phyloP scores from a whole-genome alignment of 2,888 invertebrate genomes.

The Microplitis deprimator region DNA sequence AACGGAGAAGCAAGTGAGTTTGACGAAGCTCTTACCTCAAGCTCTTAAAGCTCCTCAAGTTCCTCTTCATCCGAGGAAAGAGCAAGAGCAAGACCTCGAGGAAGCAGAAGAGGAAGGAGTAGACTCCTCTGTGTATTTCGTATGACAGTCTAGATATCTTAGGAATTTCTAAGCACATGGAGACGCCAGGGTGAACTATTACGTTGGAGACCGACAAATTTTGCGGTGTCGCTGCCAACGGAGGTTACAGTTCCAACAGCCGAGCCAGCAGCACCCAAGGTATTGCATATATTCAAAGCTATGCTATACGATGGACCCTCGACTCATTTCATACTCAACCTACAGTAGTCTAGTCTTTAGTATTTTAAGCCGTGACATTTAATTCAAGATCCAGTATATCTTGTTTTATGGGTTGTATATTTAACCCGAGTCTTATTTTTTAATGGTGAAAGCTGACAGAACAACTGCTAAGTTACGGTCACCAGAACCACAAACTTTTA shows the following conservation, averaged over 20 bases:
- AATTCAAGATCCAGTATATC: not conserved
- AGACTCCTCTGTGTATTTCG: slow-evolving; percentile 2
- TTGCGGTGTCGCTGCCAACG: slow-evolving; percentile 36
- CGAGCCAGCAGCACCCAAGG: slow-evolving; percentile 8
- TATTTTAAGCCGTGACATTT: not conserved
- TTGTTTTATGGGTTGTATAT: not conserved
- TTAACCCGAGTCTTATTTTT: not conserved
- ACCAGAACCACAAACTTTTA: no score
- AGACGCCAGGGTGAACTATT: slow-evolving; percentile 11
- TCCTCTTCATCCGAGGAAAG: not conserved
- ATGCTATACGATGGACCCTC: not conserved
- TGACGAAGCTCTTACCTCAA: slow-evolving; percentile 1
- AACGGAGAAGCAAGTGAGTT: slow-evolving; percentile 7
- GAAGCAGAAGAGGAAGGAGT: slow-evolving; percentile 24
- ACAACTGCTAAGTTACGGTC: no score
- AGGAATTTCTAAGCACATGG: slow-evolving; percentile 64
- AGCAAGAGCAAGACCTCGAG: not conserved
- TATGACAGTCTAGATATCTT: slow-evolving; percentile 55
- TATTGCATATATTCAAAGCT: not conserved
- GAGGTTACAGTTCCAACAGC: slow-evolving; percentile 38
- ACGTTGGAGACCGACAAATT: slow-evolving; percentile 49
- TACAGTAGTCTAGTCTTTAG: not conserved
- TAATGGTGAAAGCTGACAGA: not conserved
- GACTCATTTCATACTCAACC: not conserved
- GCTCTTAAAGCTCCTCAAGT: not conserved